Evolutionary conservation across 2,797 vertebrate species (phyloP), one percentile per base, ranked within the genome.

Genomic region (Sebastes goodei): DNA sequence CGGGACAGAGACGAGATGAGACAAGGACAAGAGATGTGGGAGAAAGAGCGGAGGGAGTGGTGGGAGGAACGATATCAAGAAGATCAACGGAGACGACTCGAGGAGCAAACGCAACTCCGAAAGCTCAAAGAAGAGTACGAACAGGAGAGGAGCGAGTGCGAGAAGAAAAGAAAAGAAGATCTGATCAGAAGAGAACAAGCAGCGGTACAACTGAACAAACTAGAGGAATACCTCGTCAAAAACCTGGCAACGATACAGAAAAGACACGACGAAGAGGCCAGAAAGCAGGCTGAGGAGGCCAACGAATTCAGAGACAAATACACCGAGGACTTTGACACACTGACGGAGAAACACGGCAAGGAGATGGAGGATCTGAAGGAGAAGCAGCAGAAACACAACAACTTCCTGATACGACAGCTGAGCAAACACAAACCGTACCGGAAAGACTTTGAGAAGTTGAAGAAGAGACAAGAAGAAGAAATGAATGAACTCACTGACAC

Each of bases 41-140:
- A 88, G 52, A 14, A 59, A 0, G 69, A 89, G 2, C 3, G 6
- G 2, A 21, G 7, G 7, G 53, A 84, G n/a, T 74, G 55, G 78
- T 85, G 84, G 88, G 29, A 65, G 27, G 74, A 49, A n/a, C 35
- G 11, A 55, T 5, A 20, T 1, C 1, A 0, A 6, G 84, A 89
- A 17, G 72, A 87, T 1, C 10, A 84, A 4, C 10, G 4, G 29
- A 82, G 32, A 4, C 10, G 14, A 63, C 0, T 55, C 3, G 59
- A 79, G 1, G 74, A 83, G 1, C 15, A 77, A 32, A 9, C 1
- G 5, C 25, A 10, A 57, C 62, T 88, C 0, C 1, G 33, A 5
- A 71, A 33, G 6, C 84, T 82, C 9, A 35, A 12, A 1, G 72
- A 83, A 10, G 66, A 89, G 10, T 81, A 80, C 1, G 32, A 84